Conservation (phyloP, 2,888 invertebrate genomes). For the Coecobrya sp. region DNA sequence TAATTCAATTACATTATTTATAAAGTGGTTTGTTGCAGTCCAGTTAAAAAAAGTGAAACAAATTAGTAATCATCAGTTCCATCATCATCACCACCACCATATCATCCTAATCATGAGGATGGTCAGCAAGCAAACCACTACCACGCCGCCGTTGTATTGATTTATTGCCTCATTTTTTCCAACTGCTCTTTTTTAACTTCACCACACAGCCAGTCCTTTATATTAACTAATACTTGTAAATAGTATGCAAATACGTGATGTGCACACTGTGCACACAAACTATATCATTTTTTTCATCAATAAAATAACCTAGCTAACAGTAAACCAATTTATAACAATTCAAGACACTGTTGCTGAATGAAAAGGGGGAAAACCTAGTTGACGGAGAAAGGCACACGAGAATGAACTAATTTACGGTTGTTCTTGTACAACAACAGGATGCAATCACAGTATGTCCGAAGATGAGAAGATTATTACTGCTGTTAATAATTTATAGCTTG, state of each 20-base stretch:
- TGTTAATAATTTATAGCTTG: constrained; percentile 50
- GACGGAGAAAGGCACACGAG: not conserved
- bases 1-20: constrained; percentile 76
- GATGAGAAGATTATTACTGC: constrained; percentile 50
- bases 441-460: constrained; percentile 15
- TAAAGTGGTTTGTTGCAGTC: constrained; percentile 65
- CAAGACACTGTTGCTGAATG: constrained; percentile 1
- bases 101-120: constrained; percentile 29
- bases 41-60: constrained; percentile 66
- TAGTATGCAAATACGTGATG: constrained; percentile 37
- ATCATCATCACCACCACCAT: constrained; percentile 45
- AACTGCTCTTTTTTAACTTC: constrained; percentile 40
- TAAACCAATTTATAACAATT: not conserved
- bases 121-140: constrained; percentile 18
- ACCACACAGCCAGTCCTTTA: constrained; percentile 11
- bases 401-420: constrained; percentile 44
- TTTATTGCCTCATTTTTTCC: constrained; percentile 68
- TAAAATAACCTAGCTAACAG: not conserved
- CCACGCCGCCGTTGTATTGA: constrained; percentile 50
- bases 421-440: constrained; percentile 23
- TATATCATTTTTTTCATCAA: constrained; percentile 27
- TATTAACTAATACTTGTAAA: constrained; percentile 28
- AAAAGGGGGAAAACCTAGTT: not conserved
- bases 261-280: constrained; percentile 5
- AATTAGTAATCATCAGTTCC: constrained; percentile 52